Conservation (phyloP, 1,140 invertebrate genomes). For the Leucophenga varia region DNA sequence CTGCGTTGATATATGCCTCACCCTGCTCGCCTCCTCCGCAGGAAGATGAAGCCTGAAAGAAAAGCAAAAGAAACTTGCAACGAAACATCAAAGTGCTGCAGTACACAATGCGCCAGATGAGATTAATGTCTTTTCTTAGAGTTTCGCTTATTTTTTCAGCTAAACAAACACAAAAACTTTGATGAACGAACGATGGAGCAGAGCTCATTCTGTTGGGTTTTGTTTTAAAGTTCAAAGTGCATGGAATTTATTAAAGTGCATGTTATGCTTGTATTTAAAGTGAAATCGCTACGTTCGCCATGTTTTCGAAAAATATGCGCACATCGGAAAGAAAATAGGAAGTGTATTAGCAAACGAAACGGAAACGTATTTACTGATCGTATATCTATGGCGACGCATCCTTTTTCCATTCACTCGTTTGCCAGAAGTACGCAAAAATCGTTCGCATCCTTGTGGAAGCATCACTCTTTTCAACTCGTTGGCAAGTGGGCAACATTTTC, state of each 20-base stretch:
- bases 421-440: no score
- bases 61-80: slow-evolving; percentile 50
- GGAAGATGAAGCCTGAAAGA: slow-evolving; percentile 17
- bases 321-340: slow-evolving; percentile 33
- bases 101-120: slow-evolving; percentile 39
- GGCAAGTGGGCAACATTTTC: slow-evolving; percentile 9
- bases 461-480: no score
- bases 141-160: slow-evolving; percentile 10
- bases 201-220: no score
- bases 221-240: background rate
- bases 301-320: background rate
- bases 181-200: background rate
- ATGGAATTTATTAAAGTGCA: background rate
- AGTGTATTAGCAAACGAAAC: slow-evolving; percentile 38
- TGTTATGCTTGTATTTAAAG: background rate
- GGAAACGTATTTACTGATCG: slow-evolving; percentile 53
- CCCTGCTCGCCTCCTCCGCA: slow-evolving; percentile 9
- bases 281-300: background rate
- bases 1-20: slow-evolving; percentile 5
- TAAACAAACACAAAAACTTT: slow-evolving; percentile 1
- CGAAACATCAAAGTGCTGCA: slow-evolving; percentile 49
- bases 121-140: slow-evolving; percentile 36
- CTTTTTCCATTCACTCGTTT: background rate
- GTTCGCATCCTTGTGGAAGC: no score
- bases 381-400: slow-evolving; percentile 17